Conservation (phyloP, 1,140 invertebrate species). For the Atta colombica region DNA sequence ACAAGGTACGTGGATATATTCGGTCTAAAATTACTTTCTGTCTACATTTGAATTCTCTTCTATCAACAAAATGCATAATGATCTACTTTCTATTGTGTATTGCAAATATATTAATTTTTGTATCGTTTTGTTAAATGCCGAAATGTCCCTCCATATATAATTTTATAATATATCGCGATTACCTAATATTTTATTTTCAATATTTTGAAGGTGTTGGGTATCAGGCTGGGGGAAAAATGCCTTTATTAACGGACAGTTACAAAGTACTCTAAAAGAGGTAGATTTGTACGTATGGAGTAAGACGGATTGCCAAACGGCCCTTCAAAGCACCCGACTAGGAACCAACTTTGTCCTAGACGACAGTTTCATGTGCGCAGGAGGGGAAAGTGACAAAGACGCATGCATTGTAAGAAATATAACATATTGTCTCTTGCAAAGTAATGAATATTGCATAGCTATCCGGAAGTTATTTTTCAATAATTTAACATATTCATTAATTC, state of each 20-base stretch:
- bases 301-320: conserved; percentile 88
- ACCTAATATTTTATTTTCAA: not conserved
- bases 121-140: not conserved
- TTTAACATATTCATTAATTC: not conserved
- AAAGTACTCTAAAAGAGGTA: conserved; percentile 90
- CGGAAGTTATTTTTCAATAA: not conserved
- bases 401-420: conserved; percentile 87
- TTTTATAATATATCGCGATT: not conserved
- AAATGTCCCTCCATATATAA: not conserved
- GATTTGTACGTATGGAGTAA: conserved; percentile 90
- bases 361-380: conserved; percentile 93
- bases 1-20: conserved; percentile 84
- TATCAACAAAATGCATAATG: not conserved
- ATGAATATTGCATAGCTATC: not conserved
- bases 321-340: conserved; percentile 90
- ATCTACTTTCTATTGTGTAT: not conserved
- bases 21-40: not conserved
- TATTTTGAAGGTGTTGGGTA: conserved; percentile 89
- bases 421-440: conserved; percentile 38
- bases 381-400: conserved; percentile 91
- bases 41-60: not conserved
- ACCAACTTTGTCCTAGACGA: conserved; percentile 88
- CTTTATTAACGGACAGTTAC: conserved; percentile 85
- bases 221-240: conserved; percentile 94
- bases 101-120: conserved; percentile 25